Percentiles rank a stretch among this genome's conserved stretches.
Evolutionary conservation across 2,888 invertebrate genomes (phyloP).

Genomic region (Lepidocyrtinus sp.): DNA sequence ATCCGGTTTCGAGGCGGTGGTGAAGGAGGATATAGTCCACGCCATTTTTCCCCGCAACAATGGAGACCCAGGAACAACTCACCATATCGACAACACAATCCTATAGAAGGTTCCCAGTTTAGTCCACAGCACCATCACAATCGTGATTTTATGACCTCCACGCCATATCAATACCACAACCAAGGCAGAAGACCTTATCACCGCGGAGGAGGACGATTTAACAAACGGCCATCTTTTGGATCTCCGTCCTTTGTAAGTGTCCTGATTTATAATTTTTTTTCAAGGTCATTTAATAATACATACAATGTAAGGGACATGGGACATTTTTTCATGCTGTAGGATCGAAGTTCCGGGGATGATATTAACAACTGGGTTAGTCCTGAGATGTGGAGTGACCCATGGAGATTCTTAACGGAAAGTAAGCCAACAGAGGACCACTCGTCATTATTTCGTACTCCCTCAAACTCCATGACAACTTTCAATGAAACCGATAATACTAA

Average conservation of each 20-base stretch:
- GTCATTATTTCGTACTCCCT: neutral
- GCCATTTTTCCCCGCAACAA: slow-evolving; percentile 38
- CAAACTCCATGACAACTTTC: neutral
- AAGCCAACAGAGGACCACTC: neutral
- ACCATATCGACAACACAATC: slow-evolving; percentile 33
- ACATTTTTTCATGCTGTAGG: slow-evolving; percentile 10
- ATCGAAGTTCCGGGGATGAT: slow-evolving; percentile 22
- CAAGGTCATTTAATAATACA: too few relatives aligned
- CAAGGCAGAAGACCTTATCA: slow-evolving; percentile 35
- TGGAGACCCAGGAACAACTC: slow-evolving; percentile 25
- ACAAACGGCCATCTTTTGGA: slow-evolving; percentile 35
- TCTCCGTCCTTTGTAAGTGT: slow-evolving; percentile 25
- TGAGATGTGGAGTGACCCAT: slow-evolving; percentile 65
- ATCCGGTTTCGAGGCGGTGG: slow-evolving; percentile 44
- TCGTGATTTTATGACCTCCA: slow-evolving; percentile 27
- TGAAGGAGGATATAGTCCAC: slow-evolving; percentile 11
- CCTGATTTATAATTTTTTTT: neutral
- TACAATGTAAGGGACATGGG: neutral
- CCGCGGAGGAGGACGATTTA: slow-evolving; percentile 33
- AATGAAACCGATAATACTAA: neutral
- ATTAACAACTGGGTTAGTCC: slow-evolving; percentile 63
- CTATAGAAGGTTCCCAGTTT: slow-evolving; percentile 11
- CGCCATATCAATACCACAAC: slow-evolving; percentile 21
- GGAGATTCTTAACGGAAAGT: slow-evolving; percentile 31
- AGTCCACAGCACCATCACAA: slow-evolving; percentile 4